These are phyloP conservation scores for Albula goreensis DNA, from an alignment of 2,113 vertebrate genomes.

Conservation along the genomic window DNA sequence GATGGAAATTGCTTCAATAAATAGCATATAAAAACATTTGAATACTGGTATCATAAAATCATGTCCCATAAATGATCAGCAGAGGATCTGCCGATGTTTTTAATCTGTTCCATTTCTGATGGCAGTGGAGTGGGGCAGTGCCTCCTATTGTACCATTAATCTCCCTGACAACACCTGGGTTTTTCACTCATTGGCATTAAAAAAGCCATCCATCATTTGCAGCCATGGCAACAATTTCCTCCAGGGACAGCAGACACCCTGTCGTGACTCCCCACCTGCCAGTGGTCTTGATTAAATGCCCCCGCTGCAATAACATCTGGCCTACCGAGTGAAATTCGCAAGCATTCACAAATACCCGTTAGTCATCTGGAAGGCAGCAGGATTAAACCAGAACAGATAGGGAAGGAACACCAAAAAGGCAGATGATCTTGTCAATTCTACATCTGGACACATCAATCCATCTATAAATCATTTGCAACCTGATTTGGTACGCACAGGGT, in stretches of 20 bases:
- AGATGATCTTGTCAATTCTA: not conserved
- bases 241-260: not conserved
- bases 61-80: not conserved
- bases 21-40: no score
- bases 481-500: not conserved
- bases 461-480: not conserved
- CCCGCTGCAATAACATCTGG: not conserved
- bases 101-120: not conserved
- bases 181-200: not conserved
- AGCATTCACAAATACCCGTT: not conserved
- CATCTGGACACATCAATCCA: not conserved
- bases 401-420: not conserved
- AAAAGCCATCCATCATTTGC: constrained; percentile 11
- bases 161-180: not conserved
- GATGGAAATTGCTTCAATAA: no score
- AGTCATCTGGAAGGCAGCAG: not conserved
- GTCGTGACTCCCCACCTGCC: constrained; percentile 10
- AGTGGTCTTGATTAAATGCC: not conserved
- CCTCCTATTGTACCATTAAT: not conserved
- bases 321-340: not conserved
- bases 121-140: not conserved
- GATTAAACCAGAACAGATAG: not conserved
- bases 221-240: constrained; percentile 31
- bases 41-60: no score
- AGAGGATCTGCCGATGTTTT: not conserved